Base-by-base conservation (phyloP, 2,797 vertebrate species). In the Channallabes apus region DNA sequence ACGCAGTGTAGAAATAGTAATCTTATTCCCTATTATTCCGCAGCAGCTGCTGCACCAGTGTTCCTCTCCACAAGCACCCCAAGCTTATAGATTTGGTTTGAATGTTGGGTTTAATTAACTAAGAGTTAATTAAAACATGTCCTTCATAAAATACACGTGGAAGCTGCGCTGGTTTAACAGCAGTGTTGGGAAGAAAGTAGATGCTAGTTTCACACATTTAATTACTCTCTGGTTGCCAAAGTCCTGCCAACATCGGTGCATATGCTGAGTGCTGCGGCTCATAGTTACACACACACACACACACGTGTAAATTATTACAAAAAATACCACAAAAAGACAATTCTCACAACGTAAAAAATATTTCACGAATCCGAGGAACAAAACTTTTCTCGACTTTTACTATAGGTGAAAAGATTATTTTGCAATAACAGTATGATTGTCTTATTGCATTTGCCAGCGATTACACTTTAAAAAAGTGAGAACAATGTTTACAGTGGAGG, bases 71-170 rank as follows among this genome's bases (percentile, higher is more conserved):
- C 35, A 80, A 64, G 35, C 79, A 80, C 79, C 79, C 22, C 79
- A 56, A 68, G 79, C 79, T 68, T 67, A 81, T 68, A 68, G 79
- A 81, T 29, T 81, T 32, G 27, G 62, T 67, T 81, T 81, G 46
- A 68, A 81, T 54, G 41, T 67, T 81, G 62, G 64, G 62, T 81
- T 81, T 81, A 81, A 81, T 81, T 81, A 81, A 67, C 62, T 32
- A 68, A 54, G n/a, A 81, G 64, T 67, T 81, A 81, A 81, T 81
- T 81, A 81, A 81, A 81, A 67, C 15, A 64, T 81, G 46, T 81
- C 79, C 79, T 81, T 81, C 79, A 81, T 68, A 54, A 81, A 56
- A 67, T 67, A 32, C 62, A 81, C 6, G 24, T 81, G 64, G 46
- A 65, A 81, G 46, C 79, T 67, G 79, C 11, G 27, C 41, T 67